Evolutionary conservation across 2,113 vertebrate genomes (phyloP).

Genomic region (Menidia beryllina): DNA sequence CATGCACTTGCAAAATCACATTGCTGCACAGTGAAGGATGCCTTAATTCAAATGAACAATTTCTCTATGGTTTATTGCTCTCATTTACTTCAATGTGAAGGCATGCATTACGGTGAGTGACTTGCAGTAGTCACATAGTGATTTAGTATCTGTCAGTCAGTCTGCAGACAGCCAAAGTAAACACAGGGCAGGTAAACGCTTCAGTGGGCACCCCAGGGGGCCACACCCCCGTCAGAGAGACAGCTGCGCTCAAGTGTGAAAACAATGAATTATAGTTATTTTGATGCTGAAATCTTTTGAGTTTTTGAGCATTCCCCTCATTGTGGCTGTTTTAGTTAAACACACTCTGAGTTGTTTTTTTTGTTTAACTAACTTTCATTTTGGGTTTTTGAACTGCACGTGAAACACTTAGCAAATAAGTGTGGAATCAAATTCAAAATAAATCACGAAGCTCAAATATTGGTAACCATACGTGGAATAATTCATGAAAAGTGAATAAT

Average conservation of each 20-base stretch:
- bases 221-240: conserved; percentile 44
- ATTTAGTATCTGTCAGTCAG: conserved; percentile 57
- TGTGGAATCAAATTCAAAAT: not conserved
- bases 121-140: conserved; percentile 59
- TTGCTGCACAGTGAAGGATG: conserved; percentile 47
- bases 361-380: not conserved
- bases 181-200: conserved; percentile 59
- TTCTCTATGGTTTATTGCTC: conserved; percentile 58
- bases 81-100: conserved; percentile 52
- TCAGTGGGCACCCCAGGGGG: conserved; percentile 51
- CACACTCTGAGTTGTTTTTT: not conserved
- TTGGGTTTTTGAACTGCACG: not conserved
- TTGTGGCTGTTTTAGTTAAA: not conserved
- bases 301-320: not conserved
- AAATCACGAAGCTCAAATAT: no score
- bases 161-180: conserved; percentile 63
- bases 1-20: conserved; percentile 8
- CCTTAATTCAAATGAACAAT: conserved; percentile 59
- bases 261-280: conserved; percentile 31
- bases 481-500: no score
- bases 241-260: conserved; percentile 35
- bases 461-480: no score
- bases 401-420: not conserved
- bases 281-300: not conserved
- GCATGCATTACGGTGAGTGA: conserved; percentile 51